Base-by-base conservation (phyloP, 2,888 invertebrate species). In the Cerceris rybyensis region DNA sequence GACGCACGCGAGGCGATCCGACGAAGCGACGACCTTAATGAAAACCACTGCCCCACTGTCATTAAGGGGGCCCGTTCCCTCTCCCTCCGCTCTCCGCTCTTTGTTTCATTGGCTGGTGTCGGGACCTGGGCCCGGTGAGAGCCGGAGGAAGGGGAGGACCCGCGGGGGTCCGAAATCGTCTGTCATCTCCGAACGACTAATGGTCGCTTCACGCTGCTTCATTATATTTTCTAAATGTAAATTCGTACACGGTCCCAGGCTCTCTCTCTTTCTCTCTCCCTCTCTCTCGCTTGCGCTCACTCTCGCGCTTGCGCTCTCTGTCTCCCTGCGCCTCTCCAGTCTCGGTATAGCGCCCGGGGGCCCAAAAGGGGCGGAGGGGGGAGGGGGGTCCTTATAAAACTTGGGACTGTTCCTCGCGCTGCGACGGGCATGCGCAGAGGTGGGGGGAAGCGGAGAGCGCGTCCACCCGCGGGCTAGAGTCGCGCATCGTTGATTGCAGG, bases 191-290 rank as follows among this genome's bases (percentile, higher is more conserved):
- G 90, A 91, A 91, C 90, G 90, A 92, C 92, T 92, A 92, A 92
- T 92, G 92, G 92, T 91, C 89, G 91, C 89, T 90, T 91, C 92
- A 89, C 91, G 91, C 92, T 90, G 92, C 92, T 92, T 92, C 92
- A 91, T 92, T 92, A 92, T 92, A 91, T 91, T 92, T 92, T 92
- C 90, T 92, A 91, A 92, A 92, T 92, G 92, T 92, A 92, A 92
- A 92, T 92, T 92, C 90, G 90, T 91, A 90, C 89, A 90, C 88
- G 91, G 87, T 84, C 83, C 85, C 87, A 82, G 77, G 80, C 81
- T 76, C 81, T 81, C 71, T 83, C 80, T 69, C 79, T 78, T 72
- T 69, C 75, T 78, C 71, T 83, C 78, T 70, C 75, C 81, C 43
- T 52, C 59, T 17, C 60, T 60, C 50, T 46, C 46, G 49, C 55